Evolutionary conservation across 2,797 vertebrate genomes (phyloP), one percentile per base, ranked within the genome.

Genomic region (Karalla daura): DNA sequence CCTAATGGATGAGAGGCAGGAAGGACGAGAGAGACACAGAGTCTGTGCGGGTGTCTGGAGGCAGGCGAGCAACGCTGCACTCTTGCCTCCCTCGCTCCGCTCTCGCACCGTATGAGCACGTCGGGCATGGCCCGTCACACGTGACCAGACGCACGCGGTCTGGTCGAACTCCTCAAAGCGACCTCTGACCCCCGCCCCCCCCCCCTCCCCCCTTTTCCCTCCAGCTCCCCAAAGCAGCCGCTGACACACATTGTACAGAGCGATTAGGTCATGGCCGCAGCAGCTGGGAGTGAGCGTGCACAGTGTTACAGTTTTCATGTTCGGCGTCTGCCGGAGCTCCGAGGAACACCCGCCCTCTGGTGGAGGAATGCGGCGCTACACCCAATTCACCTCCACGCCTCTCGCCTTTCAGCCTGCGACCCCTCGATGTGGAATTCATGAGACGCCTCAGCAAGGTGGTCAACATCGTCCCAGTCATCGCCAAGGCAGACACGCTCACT

Each of bases 391-490:
- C 41, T 14, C 61, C 21, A 36, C n/a, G 5, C n/a, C n/a, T n/a
- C n/a, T n/a, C n/a, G n/a, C n/a, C n/a, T n/a, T n/a, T 65, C 85
- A 99, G 98, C 73, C 95, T 99, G 47, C 92, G 98, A 63, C 97
- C 97, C 20, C 84, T 99, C 30, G 98, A 99, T 84, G 97, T 99
- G 2, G 98, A 98, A 88, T 99, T 99, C 86, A 99, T 99, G 98
- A 95, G 96, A 52, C 96, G 97, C 56, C 95, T 99, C 45, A 99
- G 97, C 91, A 98, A 98, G 82, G 97, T 99, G 77, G 98, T 99
- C 75, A 99, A 99, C 92, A 98, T 99, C 0, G 98, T 99, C 39
- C 97, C 98, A 0, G 97, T 99, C 84, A 99, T 99, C 0, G 97
- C 98, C 56, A 99, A 99, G 73, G 97, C 98, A 0, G 98, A 99